Evolutionary conservation across 2,888 invertebrate species (phyloP).

Genomic region (Spilosoma lubricipeda): DNA sequence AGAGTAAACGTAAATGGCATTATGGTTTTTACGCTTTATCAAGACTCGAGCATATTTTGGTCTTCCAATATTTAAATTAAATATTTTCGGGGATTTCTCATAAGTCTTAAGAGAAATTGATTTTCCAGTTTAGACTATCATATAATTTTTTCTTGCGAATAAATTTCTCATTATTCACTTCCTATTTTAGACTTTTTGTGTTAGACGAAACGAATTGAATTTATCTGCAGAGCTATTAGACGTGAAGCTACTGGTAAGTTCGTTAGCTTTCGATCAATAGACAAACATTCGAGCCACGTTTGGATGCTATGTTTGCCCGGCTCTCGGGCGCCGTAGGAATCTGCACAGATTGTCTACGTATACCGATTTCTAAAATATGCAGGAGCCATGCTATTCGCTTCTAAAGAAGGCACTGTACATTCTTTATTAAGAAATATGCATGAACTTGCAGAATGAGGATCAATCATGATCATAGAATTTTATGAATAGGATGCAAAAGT

Average conservation of each 20-base stretch:
- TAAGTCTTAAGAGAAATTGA: neutral
- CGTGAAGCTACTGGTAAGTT: slow-evolving; percentile 54
- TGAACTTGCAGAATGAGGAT: slow-evolving; percentile 19
- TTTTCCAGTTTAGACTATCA: neutral
- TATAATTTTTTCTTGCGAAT: neutral
- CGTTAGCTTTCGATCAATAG: slow-evolving; percentile 54
- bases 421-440: slow-evolving; percentile 37
- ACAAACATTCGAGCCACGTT: slow-evolving; percentile 51
- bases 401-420: slow-evolving; percentile 42
- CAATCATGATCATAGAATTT: neutral
- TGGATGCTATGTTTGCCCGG: slow-evolving; percentile 53
- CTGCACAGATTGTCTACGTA: slow-evolving; percentile 57
- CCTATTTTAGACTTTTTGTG: slow-evolving; percentile 24
- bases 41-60: neutral
- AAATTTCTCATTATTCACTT: neutral
- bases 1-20: neutral
- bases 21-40: neutral
- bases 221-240: slow-evolving; percentile 46
- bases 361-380: slow-evolving; percentile 67
- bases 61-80: neutral
- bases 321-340: slow-evolving; percentile 47
- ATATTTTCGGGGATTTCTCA: neutral
- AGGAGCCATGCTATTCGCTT: slow-evolving; percentile 49
- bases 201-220: slow-evolving; percentile 42
- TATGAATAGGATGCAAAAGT: neutral